Evolutionary conservation across 2,888 invertebrate genomes (phyloP), one percentile per base, ranked within the genome.

Genomic region (Agrotis exclamationis): DNA sequence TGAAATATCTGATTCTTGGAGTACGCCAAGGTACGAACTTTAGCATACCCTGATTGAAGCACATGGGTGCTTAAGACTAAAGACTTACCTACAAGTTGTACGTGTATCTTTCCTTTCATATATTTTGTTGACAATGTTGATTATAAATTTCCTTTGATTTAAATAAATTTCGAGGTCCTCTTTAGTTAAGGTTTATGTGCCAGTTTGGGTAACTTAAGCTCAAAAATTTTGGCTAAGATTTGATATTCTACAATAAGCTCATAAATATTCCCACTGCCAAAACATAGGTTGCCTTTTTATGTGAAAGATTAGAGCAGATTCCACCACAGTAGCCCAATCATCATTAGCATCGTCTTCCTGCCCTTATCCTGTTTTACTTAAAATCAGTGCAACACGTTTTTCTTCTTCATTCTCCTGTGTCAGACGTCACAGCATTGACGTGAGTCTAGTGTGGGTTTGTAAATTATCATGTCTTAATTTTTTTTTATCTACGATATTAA

Each of bases 281-380:
- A 3, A n/a, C 18, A 4, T 5, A n/a, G 11, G 0, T 1, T 4
- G 24, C 9, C 1, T 53, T 3, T 1, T 18, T 1, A 0, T 24
- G 3, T 39, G 39, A 39, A 39, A 18, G 53, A 51, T 14, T 16
- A 3, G 22, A 3, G 1, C 3, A 51, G 1, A 18, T 24, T 28
- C 11, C 18, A 3, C 0, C 54, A 54, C 11, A 2, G 11, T 9
- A 28, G 11, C 11, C 2, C 18, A 5, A 18, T 39, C 1, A 39
- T 39, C 39, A 39, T 39, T 11, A 11, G 9, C 39, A 39, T 39
- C 39, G 11, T 39, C 6, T 3, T 11, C 9, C 53, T 18, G 39
- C 39, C 39, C 39, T 39, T 11, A 9, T 9, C 39, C 39, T 39
- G 7, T 33, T 33, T 33, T 33, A 33, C 7, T 33, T 33, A 33